Percentiles rank a stretch among this genome's conserved stretches.
Conservation (phyloP, 2,888 invertebrate genomes). For the Parapristionchus giblindavisi region DNA sequence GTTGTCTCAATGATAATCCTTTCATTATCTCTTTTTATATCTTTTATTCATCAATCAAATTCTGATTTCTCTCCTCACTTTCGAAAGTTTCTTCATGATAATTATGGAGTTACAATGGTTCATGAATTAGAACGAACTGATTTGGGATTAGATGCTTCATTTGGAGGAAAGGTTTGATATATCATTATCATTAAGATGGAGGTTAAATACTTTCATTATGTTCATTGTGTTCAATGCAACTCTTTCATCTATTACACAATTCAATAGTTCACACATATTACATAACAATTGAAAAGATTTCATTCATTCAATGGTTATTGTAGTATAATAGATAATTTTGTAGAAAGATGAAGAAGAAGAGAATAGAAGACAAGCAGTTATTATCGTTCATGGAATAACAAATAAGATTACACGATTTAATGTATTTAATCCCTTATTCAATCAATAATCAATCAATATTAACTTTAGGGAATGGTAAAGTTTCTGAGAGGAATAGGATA, state of each 20-base stretch:
- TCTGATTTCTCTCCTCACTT: conserved; percentile 59
- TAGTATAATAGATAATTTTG: not conserved
- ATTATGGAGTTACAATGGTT: conserved; percentile 61
- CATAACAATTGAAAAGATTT: not conserved
- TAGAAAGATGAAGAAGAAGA: conserved; percentile 32
- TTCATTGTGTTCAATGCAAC: no score
- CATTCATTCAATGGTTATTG: not conserved
- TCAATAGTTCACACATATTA: no score
- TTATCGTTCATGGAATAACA: conserved; percentile 67
- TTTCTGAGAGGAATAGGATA: conserved; percentile 60
- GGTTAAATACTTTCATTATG: not conserved
- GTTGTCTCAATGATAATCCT: not conserved
- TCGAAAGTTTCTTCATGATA: conserved; percentile 56
- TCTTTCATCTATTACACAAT: no score
- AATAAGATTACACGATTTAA: conserved; percentile 63
- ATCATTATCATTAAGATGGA: not conserved
- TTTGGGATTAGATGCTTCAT: conserved; percentile 61
- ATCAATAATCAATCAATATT: no score
- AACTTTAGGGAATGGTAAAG: conserved; percentile 51
- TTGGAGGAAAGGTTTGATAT: conserved; percentile 57
- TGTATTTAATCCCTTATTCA: no score
- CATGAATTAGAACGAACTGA: conserved; percentile 62
- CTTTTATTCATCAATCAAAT: not conserved
- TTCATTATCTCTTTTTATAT: not conserved
- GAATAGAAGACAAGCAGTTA: conserved; percentile 58